Evolutionary conservation across 1,140 invertebrate species (phyloP).

Genomic region (Campoletis sonorensis): DNA sequence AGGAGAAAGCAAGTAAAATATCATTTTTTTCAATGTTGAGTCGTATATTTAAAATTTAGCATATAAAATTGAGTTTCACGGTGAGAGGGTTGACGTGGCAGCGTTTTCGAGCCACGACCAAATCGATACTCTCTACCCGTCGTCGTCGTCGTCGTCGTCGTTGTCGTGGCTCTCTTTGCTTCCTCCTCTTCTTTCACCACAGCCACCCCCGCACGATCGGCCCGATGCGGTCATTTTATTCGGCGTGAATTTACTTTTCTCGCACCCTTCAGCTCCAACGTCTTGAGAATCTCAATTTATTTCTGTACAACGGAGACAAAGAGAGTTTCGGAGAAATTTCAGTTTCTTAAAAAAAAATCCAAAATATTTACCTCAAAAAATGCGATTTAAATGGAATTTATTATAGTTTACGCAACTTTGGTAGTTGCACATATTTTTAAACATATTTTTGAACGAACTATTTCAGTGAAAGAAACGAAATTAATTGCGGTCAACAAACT

Average conservation of each 20-base stretch:
- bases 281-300: too few species aligned
- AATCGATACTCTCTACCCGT: constrained; percentile 66
- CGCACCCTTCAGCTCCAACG: not conserved
- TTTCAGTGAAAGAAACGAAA: too few species aligned
- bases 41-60: not conserved
- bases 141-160: constrained; percentile 43
- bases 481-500: too few species aligned
- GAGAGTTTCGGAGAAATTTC: too few species aligned
- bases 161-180: constrained; percentile 68
- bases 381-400: too few species aligned
- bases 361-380: too few species aligned
- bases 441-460: too few species aligned
- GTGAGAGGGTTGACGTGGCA: not conserved
- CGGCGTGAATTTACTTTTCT: constrained; percentile 20
- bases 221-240: constrained; percentile 29
- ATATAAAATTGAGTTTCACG: not conserved
- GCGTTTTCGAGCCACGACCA: constrained; percentile 47
- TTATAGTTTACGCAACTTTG: too few species aligned
- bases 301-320: too few species aligned
- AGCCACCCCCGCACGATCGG: constrained; percentile 5
- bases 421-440: too few species aligned
- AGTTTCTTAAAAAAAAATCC: too few species aligned
- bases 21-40: not conserved
- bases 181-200: constrained; percentile 60
- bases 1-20: too few species aligned